Conservation (phyloP, 2,797 vertebrate species). For the Amazona finschi region DNA sequence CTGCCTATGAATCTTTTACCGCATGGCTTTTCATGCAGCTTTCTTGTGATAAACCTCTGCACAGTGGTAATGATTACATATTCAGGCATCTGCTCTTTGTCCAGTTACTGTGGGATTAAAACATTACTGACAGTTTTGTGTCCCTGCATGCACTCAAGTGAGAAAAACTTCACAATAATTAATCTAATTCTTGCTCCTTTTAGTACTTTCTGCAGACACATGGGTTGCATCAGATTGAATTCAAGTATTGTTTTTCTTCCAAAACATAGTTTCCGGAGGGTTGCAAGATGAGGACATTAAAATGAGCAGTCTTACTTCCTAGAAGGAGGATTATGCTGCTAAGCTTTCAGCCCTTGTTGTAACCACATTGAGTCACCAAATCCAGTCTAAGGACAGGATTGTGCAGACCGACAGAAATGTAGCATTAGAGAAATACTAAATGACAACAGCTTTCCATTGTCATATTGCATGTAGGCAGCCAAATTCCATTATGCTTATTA, state of each 20-base stretch:
- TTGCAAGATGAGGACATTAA: background rate
- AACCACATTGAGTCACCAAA: constrained; percentile 44
- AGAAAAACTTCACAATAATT: background rate
- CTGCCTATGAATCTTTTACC: background rate
- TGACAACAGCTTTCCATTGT: background rate
- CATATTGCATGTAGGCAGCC: background rate
- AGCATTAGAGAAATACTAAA: background rate
- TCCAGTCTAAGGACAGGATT: constrained; percentile 25
- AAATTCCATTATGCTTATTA: background rate
- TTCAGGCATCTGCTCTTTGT: background rate
- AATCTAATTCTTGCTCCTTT: background rate
- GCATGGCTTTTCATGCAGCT: background rate
- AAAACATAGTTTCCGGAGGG: background rate
- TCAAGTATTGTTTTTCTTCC: background rate
- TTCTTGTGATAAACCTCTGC: background rate
- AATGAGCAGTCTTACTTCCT: background rate
- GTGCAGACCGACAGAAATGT: background rate
- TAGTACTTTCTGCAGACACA: background rate
- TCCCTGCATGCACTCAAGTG: background rate
- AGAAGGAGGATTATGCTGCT: background rate
- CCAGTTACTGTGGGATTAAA: background rate
- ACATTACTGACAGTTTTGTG: background rate
- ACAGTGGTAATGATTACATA: background rate
- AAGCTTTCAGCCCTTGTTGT: constrained; percentile 39
- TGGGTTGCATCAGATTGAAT: background rate